These are phyloP conservation scores for Neoniphon sammara DNA, from an alignment of 2,797 vertebrate genomes.

Conservation along the genomic window DNA sequence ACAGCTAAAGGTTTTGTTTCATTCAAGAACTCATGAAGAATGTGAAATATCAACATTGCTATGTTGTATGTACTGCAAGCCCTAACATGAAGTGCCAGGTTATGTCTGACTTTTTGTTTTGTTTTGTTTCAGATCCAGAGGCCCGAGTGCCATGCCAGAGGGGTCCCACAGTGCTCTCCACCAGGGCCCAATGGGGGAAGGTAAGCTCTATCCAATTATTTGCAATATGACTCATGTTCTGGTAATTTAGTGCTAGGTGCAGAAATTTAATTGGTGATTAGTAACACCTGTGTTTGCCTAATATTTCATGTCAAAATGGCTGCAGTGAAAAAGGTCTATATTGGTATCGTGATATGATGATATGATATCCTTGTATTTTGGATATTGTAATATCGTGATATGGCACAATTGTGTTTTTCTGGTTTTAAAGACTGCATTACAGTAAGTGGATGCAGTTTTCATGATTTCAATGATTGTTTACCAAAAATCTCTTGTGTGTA, in stretches of 20 bases:
- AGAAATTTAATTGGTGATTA: conserved; percentile 18
- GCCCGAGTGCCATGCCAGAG: conserved; percentile 85
- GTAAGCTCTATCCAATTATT: conserved; percentile 69
- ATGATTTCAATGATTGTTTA: no score
- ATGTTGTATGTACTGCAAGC: conserved; percentile 22
- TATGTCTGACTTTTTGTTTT: conserved; percentile 47
- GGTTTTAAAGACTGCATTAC: no score
- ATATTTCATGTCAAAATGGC: no score
- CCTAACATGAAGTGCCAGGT: conserved; percentile 24
- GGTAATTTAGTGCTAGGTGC: not conserved
- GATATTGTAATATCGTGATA: no score
- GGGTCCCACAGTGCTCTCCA: conserved; percentile 78
- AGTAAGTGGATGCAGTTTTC: no score
- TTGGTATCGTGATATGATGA: no score
- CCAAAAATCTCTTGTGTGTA: no score
- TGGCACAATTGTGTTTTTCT: no score
- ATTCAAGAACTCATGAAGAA: conserved; percentile 6
- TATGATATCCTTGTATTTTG: no score
- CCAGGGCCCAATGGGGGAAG: conserved; percentile 86
- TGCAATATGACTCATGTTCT: conserved; percentile 2
- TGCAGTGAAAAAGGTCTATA: no score
- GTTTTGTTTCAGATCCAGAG: conserved; percentile 68
- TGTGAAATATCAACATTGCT: conserved; percentile 25
- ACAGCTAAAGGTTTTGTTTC: not conserved
- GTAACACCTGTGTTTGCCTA: no score